Evolutionary conservation across 2,888 invertebrate species (phyloP), one percentile per base, ranked within the genome.

Genomic region (Watsonalla cultraria): DNA sequence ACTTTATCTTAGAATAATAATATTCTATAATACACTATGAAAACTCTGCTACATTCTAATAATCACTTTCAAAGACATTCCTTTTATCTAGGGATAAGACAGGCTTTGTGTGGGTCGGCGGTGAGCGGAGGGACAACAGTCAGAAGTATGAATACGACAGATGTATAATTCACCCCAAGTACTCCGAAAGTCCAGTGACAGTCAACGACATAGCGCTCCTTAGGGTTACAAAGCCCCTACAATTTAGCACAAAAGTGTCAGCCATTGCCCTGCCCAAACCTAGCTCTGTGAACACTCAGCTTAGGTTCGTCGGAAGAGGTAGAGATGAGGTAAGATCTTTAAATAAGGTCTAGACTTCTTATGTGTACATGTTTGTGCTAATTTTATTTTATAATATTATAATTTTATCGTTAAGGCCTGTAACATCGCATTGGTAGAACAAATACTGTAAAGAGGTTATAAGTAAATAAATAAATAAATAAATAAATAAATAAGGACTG

Each of bases 161-260:
- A 37, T 14, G 37, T 8, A 37, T 37, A 14, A 15, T 39, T 7
- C 49, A 49, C 2, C 49, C 49, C 0, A 7, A 15, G 15, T 49
- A 49, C 39, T 6, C 2, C 5, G 2, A 7, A 6, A 14, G 6
- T 0, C 37, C 37, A 11, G 9, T 13, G 0, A 4, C 6, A 0
- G 8, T 58, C 2, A 51, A 66, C 24, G 66, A 66, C 14, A 48
- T 66, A 7, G 66, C 65, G 8, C 24, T 66, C 7, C 35, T 66
- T 33, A 54, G 47, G 7, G 47, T 65, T 9, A 37, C 14, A 0
- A 14, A 35, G 2, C 37, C 37, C 13, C 34, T 49, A 5, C 14
- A 14, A 9, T 60, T 64, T 33, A 53, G 58, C 0, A 51, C 54
- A 5, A 63, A 62, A 51, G 46, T 66, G 6, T 51, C 56, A 9